Evolutionary conservation across 2,888 invertebrate genomes (phyloP).

Genomic region (Tenthredo livida): DNA sequence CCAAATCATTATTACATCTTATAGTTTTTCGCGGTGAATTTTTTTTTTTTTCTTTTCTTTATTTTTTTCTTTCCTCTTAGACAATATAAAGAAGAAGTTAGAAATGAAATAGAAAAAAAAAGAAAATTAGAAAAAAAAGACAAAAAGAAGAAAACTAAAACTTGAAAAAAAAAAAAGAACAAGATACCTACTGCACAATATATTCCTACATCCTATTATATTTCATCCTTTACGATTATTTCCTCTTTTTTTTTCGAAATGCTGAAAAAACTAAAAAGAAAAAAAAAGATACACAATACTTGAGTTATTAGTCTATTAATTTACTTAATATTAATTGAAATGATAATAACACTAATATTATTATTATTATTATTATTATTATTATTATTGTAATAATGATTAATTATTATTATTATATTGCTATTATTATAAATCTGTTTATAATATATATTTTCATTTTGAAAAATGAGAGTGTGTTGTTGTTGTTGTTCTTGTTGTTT

Average conservation of each 20-base stretch:
- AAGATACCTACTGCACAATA: conserved; percentile 54
- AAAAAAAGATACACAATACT: conserved; percentile 50
- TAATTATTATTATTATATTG: conserved; percentile 71
- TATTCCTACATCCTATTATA: conserved; percentile 55
- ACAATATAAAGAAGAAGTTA: not conserved
- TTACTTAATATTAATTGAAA: conserved; percentile 75
- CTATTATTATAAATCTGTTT: conserved; percentile 77
- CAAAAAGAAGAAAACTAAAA: conserved; percentile 50
- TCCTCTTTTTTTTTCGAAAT: not conserved
- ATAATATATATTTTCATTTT: conserved; percentile 78
- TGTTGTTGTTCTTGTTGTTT: conserved; percentile 62
- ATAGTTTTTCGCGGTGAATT: not conserved
- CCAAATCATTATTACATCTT: not conserved
- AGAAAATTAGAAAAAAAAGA: not conserved
- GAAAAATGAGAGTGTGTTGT: conserved; percentile 65
- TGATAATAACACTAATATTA: conserved; percentile 76
- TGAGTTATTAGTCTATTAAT: conserved; percentile 69
- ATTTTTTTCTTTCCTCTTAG: not conserved
- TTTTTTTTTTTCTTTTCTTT: not conserved
- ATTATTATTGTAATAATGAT: conserved; percentile 66
- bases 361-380: conserved; percentile 75
- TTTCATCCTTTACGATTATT: not conserved
- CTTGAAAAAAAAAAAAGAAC: conserved; percentile 44
- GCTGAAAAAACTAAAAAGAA: not conserved
- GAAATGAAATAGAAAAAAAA: conserved; percentile 13